Evolutionary conservation across 2,888 invertebrate genomes (phyloP).

Genomic region (Disparrhopalites patrizii): DNA sequence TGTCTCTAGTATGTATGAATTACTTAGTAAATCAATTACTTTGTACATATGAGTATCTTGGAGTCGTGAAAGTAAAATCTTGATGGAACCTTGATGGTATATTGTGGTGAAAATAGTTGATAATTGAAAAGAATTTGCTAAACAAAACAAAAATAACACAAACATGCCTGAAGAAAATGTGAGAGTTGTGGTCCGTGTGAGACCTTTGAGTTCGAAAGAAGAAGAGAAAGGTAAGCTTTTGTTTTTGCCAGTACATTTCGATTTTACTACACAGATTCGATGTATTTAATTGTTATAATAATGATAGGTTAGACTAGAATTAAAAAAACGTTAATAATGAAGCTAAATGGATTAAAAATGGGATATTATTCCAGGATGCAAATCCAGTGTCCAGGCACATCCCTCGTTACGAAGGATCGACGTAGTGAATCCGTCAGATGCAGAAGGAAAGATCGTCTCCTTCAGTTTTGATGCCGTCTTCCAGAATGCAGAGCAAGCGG

Average conservation of each 20-base stretch:
- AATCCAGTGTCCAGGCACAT: slow-evolving; percentile 5
- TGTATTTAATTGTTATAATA: not conserved
- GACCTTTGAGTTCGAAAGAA: slow-evolving; percentile 88
- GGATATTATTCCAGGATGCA: slow-evolving; percentile 1
- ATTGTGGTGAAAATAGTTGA: too few species aligned
- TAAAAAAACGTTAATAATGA: not conserved
- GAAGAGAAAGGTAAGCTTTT: slow-evolving; percentile 56
- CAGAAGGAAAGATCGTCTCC: slow-evolving; percentile 51
- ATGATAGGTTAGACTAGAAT: not conserved
- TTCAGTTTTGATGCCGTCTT: slow-evolving; percentile 96
- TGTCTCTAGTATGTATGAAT: too few species aligned
- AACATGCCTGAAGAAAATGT: slow-evolving; percentile 82
- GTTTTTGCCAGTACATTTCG: not conserved
- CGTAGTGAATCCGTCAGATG: slow-evolving; percentile 23
- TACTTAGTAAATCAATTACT: too few species aligned
- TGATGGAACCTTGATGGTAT: too few species aligned
- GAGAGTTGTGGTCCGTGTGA: slow-evolving; percentile 87
- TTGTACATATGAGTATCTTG: too few species aligned
- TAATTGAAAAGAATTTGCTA: too few species aligned
- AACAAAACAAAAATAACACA: not conserved
- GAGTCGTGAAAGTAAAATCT: too few species aligned
- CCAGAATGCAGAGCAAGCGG: slow-evolving; percentile 79
- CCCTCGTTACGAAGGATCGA: slow-evolving; percentile 1
- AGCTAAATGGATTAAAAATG: not conserved
- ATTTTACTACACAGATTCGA: not conserved